Base-by-base conservation (phyloP, 2,113 vertebrate genomes). In the Amia ocellicauda region DNA sequence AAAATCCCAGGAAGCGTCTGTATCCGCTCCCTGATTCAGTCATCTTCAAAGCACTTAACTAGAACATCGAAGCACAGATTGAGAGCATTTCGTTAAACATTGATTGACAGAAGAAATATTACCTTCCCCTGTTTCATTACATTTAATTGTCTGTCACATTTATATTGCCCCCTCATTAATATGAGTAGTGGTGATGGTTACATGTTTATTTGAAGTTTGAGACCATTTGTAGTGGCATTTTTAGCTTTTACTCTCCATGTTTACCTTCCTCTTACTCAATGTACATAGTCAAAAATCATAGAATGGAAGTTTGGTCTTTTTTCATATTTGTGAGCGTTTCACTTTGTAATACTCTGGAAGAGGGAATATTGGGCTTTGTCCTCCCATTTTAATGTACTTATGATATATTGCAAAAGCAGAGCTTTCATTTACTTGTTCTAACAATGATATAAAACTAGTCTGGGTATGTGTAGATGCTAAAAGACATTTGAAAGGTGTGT, bases 401-500 rank as follows among this genome's bases (percentile, higher is more conserved):
- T 1, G 54, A 26, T 19, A 31, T 16, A 58, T 16, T 16, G 36
- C 26, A 16, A n/a, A 57, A 52, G 42, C 28, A 41, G 11, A 24
- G 22, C 19, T 23, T 55, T 58, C 16, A 54, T 23, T 49, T n/a
- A 13, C 19, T 24, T 28, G 56, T 51, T 20, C 3, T 23, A n/a
- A n/a, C 52, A 45, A 49, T 61, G 59, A 42, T 43, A 22, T 43
- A 68, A 60, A 64, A 60, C 3, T 40, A 7, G 63, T 74, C 60
- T 63, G 51, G 26, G 49, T 57, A 29, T 59, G 54, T 56, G 65
- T n/a, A 57, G 43, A 41, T 36, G 27, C 31, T 60, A 68, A 62
- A 60, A 68, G 27, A 47, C 14, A n/a, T 69, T 63, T 66, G 58
- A 59, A 52, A 9, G 22, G 42, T 64, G 52, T 70, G 60, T 73